Percentiles rank a stretch among this genome's conserved stretches.
Evolutionary conservation across 2,113 vertebrate genomes (phyloP).

Genomic region (Syngnathus scovelli): DNA sequence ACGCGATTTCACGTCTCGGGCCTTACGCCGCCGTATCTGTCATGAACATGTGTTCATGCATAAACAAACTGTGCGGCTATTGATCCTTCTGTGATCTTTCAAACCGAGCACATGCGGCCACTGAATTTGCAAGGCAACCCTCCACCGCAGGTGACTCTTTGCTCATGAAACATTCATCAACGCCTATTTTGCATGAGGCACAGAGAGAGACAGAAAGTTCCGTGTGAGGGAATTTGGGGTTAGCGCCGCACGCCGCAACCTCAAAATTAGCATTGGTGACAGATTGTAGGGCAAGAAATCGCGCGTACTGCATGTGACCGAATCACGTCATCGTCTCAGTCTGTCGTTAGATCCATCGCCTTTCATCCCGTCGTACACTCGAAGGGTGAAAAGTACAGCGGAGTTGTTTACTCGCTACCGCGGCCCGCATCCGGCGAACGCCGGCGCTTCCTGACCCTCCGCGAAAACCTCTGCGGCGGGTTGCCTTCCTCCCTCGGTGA

Average conservation of each 20-base stretch:
- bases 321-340: not conserved
- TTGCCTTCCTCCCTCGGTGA: constrained; percentile 29
- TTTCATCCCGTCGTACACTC: not conserved
- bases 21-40: constrained; percentile 7
- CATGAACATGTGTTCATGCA: constrained; percentile 42
- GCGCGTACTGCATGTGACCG: not conserved
- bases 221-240: constrained; percentile 16
- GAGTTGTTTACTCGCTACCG: constrained; percentile 41
- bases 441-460: constrained; percentile 25
- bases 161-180: constrained; percentile 48
- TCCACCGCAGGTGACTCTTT: constrained; percentile 39
- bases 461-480: constrained; percentile 26
- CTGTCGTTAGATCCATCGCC: not conserved
- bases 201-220: constrained; percentile 28
- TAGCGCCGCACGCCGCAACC: constrained; percentile 21
- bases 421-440: constrained; percentile 11
- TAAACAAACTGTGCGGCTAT: constrained; percentile 37
- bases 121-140: constrained; percentile 55
- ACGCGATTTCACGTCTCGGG: not conserved
- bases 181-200: constrained; percentile 49
- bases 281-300: too few relatives aligned
- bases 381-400: constrained; percentile 11
- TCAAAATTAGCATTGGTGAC: too few relatives aligned
- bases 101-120: constrained; percentile 28
- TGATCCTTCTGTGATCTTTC: constrained; percentile 51